Conservation (phyloP, 2,797 vertebrate species). For the Iguana delicatissima region DNA sequence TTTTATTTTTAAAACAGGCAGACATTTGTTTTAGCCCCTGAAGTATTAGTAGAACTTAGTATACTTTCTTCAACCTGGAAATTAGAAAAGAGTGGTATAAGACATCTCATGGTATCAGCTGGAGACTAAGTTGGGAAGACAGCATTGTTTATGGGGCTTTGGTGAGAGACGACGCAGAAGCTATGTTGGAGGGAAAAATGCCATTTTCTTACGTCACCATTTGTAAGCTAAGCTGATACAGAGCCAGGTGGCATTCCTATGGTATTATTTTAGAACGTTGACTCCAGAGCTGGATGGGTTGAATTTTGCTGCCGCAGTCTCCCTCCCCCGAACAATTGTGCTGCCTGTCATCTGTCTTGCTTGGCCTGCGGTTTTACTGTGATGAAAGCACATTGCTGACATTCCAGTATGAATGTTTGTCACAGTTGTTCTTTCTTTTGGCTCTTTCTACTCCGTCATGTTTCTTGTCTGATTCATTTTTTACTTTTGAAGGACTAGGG, state of each 20-base stretch:
- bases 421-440: neutral
- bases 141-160: neutral
- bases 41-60: neutral
- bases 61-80: neutral
- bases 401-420: neutral
- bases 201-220: neutral
- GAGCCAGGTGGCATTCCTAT: neutral
- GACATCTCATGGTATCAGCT: neutral
- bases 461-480: neutral
- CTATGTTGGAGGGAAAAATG: constrained; percentile 15
- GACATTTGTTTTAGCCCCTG: neutral
- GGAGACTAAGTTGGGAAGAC: neutral
- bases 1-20: neutral
- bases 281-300: neutral
- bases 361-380: neutral
- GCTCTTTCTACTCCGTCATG: neutral
- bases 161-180: neutral
- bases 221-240: neutral
- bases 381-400: neutral
- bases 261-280: neutral
- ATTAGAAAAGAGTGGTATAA: neutral
- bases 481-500: neutral
- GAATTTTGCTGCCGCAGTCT: accelerated
- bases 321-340: neutral
- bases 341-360: neutral